Percentiles rank a stretch among this genome's conserved stretches.
These are phyloP conservation scores for Isoperla grammatica DNA, from an alignment of 2,888 invertebrate species.

Conservation along the genomic window DNA sequence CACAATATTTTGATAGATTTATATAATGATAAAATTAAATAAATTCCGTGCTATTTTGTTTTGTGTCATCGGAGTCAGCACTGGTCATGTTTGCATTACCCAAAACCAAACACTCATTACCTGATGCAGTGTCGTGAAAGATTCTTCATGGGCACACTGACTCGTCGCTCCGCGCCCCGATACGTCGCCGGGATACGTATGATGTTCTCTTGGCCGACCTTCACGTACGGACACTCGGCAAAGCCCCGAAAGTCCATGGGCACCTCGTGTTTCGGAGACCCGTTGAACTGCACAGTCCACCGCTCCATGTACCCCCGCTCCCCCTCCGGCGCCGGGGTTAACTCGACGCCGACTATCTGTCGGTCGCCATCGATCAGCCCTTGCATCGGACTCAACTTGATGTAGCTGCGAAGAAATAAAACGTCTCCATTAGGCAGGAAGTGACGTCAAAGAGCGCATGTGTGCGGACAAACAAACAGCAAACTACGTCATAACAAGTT, in stretches of 20 bases:
- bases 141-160: slow-evolving; percentile 41
- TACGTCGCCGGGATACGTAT: slow-evolving; percentile 41
- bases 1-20: too few species aligned
- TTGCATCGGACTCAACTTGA: slow-evolving; percentile 44
- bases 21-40: too few species aligned
- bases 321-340: slow-evolving; percentile 37
- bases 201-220: slow-evolving; percentile 34
- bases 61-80: too few species aligned
- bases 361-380: slow-evolving; percentile 41
- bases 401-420: slow-evolving; percentile 36
- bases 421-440: too few species aligned
- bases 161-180: slow-evolving; percentile 39
- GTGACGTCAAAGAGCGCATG: too few species aligned
- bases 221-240: slow-evolving; percentile 40
- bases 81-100: too few species aligned
- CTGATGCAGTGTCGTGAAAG: slow-evolving; percentile 40
- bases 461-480: not conserved
- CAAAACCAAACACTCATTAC: too few species aligned
- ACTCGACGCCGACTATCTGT: slow-evolving; percentile 42
- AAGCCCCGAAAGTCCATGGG: slow-evolving; percentile 43
- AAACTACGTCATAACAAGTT: too few species aligned
- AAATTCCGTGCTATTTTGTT: too few species aligned
- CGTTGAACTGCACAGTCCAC: slow-evolving; percentile 46
- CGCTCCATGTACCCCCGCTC: slow-evolving; percentile 42
- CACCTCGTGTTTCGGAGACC: slow-evolving; percentile 38